A percentile compares a stretch with the other conserved stretches of the same genome.
These are phyloP conservation scores for Achroia grisella DNA, from an alignment of 1,140 invertebrate species.

Conservation along the genomic window DNA sequence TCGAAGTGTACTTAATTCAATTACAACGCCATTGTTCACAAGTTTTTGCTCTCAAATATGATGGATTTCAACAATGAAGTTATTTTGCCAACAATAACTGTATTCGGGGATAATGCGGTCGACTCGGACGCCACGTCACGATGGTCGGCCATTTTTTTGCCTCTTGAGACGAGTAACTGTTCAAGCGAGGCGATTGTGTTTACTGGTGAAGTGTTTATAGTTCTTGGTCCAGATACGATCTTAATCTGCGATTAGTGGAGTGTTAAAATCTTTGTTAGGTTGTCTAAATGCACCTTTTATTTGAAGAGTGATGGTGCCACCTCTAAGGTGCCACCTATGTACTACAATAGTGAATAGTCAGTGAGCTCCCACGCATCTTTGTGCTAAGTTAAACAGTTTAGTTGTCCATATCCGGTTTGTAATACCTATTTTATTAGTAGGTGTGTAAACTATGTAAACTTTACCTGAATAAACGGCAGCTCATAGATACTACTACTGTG, in stretches of 20 bases:
- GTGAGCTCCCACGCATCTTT: slow-evolving; percentile 43
- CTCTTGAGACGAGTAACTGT: slow-evolving; percentile 49
- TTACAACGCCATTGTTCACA: slow-evolving; percentile 42
- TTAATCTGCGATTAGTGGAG: slow-evolving; percentile 60
- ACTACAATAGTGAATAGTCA: slow-evolving; percentile 36
- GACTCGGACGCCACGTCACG: slow-evolving; percentile 33
- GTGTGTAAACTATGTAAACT: too few relatives aligned
- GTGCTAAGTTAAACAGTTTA: slow-evolving; percentile 26
- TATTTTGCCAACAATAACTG: slow-evolving; percentile 70
- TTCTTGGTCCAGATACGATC: slow-evolving; percentile 51
- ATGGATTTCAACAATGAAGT: slow-evolving; percentile 45
- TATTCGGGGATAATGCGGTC: slow-evolving; percentile 23
- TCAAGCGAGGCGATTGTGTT: slow-evolving; percentile 45
- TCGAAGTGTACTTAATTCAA: slow-evolving; percentile 46
- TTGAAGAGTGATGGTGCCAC: slow-evolving; percentile 34
- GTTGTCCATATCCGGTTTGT: slow-evolving; percentile 38
- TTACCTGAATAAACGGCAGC: too few relatives aligned
- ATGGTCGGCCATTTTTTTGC: slow-evolving; percentile 42
- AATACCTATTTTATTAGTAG: not conserved
- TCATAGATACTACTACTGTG: too few relatives aligned
- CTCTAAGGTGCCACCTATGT: slow-evolving; percentile 51
- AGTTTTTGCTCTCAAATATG: slow-evolving; percentile 43
- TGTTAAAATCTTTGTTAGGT: slow-evolving; percentile 42
- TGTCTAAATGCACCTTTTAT: slow-evolving; percentile 31
- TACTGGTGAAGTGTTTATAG: slow-evolving; percentile 59